Percentiles rank a stretch among this genome's conserved stretches.
Conservation (phyloP, 2,797 vertebrate species). For the Fistularia commersonii region DNA sequence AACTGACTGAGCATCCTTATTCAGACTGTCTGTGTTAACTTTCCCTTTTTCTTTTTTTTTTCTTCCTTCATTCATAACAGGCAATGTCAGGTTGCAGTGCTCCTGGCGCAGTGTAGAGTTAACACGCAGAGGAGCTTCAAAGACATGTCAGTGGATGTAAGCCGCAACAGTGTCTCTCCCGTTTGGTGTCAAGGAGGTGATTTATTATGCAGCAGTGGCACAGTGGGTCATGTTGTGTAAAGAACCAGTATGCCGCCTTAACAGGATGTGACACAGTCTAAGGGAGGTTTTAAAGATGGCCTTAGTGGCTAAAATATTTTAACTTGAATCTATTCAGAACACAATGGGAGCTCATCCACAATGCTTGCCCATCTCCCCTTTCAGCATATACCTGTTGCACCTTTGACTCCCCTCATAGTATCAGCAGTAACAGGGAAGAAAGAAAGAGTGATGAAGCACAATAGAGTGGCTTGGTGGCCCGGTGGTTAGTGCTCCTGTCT, state of each 20-base stretch:
- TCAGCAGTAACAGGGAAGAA: too few species aligned
- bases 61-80: slow-evolving; percentile 17
- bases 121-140: slow-evolving; percentile 49
- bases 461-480: too few species aligned
- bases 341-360: slow-evolving; percentile 12
- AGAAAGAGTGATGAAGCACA: too few species aligned
- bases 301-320: slow-evolving; percentile 24
- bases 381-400: too few species aligned
- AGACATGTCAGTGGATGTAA: slow-evolving; percentile 47
- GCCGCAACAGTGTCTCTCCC: slow-evolving; percentile 32
- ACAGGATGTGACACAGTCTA: slow-evolving; percentile 37
- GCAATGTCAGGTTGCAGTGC: slow-evolving; percentile 39
- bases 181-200: slow-evolving; percentile 58
- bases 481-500: too few species aligned
- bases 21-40: neutral
- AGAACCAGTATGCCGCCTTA: slow-evolving; percentile 37
- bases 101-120: slow-evolving; percentile 46
- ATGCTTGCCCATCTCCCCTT: neutral
- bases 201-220: slow-evolving; percentile 57
- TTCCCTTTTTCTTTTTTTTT: neutral
- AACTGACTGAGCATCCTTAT: slow-evolving; percentile 34
- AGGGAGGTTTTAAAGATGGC: slow-evolving; percentile 37
- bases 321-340: slow-evolving; percentile 17
- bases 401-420: too few species aligned
- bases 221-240: slow-evolving; percentile 49